Evolutionary conservation across 2,797 vertebrate species (phyloP).

Genomic region (Anolis apletophallus): DNA sequence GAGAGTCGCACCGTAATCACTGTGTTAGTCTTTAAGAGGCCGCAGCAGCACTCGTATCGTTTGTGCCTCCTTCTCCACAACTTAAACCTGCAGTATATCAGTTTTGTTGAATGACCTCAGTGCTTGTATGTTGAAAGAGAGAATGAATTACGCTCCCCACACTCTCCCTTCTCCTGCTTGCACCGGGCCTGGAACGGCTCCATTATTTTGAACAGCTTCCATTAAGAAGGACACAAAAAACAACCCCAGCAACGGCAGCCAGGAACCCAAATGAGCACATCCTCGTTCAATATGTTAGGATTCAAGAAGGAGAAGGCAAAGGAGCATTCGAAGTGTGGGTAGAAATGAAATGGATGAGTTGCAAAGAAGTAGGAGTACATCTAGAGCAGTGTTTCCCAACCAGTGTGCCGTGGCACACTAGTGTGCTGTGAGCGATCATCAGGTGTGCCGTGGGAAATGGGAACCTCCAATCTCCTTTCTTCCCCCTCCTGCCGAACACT

Average conservation of each 20-base stretch:
- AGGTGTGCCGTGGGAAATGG: no score
- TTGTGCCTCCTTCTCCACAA: not conserved
- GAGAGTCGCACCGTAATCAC: not conserved
- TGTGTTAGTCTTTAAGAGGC: not conserved
- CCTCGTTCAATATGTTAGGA: not conserved
- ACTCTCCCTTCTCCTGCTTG: not conserved
- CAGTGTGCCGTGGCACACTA: no score
- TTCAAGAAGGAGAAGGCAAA: not conserved
- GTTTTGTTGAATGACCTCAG: not conserved
- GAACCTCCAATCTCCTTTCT: no score
- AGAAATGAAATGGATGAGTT: not conserved
- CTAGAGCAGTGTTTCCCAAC: no score
- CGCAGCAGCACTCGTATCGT: not conserved
- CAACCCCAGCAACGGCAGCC: not conserved
- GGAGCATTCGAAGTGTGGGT: not conserved
- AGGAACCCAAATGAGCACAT: not conserved
- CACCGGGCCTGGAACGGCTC: not conserved
- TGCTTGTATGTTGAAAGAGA: not conserved
- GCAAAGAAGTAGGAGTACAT: not conserved
- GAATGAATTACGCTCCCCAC: not conserved
- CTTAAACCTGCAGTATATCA: not conserved
- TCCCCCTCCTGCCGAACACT: no score
- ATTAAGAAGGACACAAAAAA: slow-evolving; percentile 12
- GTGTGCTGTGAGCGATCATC: no score
- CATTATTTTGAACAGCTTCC: slow-evolving; percentile 19